phyloP scores from a whole-genome alignment of 2,888 invertebrate species.

The Cancer borealis region DNA sequence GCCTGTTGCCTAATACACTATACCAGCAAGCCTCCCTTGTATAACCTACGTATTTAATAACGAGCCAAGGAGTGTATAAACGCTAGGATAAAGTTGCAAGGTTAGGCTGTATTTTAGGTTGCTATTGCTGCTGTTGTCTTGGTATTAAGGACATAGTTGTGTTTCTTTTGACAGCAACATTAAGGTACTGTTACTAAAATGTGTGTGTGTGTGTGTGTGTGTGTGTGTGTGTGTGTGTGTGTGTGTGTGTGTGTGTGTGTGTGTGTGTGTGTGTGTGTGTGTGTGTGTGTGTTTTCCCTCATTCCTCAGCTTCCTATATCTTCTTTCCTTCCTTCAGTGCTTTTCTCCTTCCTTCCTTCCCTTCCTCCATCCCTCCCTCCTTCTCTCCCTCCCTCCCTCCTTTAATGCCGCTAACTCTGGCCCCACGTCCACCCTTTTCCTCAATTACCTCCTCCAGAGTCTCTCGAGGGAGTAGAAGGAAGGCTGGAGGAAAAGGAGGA shows the following conservation, averaged over 20 bases:
- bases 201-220: neutral
- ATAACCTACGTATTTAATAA: neutral
- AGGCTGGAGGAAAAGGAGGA: neutral
- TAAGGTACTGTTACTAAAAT: neutral
- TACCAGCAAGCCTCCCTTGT: neutral
- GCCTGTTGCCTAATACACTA: neutral
- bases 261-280: constrained; percentile 10
- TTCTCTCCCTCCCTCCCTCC: neutral
- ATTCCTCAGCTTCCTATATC: neutral
- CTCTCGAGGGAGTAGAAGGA: neutral
- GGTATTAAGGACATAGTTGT: too few species aligned
- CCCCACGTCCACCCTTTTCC: neutral
- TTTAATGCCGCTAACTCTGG: neutral
- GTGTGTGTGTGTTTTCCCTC: neutral
- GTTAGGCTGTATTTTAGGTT: neutral
- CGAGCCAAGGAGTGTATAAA: neutral
- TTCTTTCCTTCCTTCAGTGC: neutral
- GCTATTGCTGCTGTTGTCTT: too few species aligned
- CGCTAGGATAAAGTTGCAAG: neutral
- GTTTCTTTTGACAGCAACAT: too few species aligned
- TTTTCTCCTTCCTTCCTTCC: neutral
- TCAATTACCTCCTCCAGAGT: neutral
- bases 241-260: constrained; percentile 1
- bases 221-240: neutral
- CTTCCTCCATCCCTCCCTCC: neutral